A percentile compares a stretch with the other conserved stretches of the same genome.
Evolutionary conservation across 2,797 vertebrate genomes (phyloP).

Genomic region (Gallirallus australis): DNA sequence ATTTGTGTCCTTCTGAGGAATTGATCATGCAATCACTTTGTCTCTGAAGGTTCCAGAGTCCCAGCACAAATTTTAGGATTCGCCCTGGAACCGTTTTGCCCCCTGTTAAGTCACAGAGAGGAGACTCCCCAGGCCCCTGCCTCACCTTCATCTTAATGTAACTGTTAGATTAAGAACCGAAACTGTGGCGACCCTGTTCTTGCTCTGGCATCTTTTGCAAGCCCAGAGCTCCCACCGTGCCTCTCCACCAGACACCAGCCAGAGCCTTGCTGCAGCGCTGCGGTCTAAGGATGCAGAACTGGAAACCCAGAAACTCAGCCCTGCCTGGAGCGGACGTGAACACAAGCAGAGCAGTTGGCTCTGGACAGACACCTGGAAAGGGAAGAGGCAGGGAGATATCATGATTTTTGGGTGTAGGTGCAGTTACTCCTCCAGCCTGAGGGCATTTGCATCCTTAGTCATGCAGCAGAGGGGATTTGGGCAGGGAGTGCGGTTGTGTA

Average conservation of each 20-base stretch:
- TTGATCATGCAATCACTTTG: background rate
- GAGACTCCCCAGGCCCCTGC: background rate
- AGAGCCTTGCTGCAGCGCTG: background rate
- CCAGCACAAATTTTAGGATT: background rate
- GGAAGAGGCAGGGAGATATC: background rate
- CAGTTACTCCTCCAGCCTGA: background rate
- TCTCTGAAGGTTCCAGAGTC: background rate
- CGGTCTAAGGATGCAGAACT: rapidly evolving
- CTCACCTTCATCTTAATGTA: background rate
- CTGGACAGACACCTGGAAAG: background rate
- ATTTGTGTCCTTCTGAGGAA: background rate
- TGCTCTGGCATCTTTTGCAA: background rate
- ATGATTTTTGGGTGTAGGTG: background rate
- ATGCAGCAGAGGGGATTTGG: background rate
- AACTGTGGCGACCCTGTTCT: background rate
- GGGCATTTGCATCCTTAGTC: background rate
- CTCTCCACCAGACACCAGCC: background rate
- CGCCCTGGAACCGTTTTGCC: background rate
- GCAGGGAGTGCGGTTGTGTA: background rate
- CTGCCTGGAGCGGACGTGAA: rapidly evolving
- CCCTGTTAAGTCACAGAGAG: background rate
- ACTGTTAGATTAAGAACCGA: background rate
- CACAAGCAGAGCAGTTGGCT: background rate
- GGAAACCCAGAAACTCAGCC: background rate
- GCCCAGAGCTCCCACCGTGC: background rate